Evolutionary conservation across 2,888 invertebrate species (phyloP), one percentile per base, ranked within the genome.

Genomic region (Drosophila mercatorum): DNA sequence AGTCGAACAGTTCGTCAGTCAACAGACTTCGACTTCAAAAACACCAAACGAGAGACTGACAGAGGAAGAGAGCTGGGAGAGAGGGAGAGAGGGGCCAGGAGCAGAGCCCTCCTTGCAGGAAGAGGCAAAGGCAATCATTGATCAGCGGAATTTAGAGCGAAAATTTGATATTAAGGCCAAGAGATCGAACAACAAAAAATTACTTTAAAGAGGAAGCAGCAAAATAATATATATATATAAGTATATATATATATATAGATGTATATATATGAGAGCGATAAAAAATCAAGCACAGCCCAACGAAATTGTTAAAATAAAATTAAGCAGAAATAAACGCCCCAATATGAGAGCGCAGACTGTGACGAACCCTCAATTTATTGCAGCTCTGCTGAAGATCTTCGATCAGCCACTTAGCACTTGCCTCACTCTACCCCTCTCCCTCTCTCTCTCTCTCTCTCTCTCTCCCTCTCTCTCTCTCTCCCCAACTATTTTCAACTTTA

Each of bases 91-190:
- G 26, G 0, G 7, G 57, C 11, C 60, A 55, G 57, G 57, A 51
- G 47, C 47, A 62, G 57, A 62, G 64, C 46, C 60, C 61, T 61
- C 62, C 70, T 73, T 72, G 49, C 49, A 75, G 75, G 66, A 75
- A 72, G 61, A 77, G 34, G 43, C 31, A 14, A 87, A 83, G 89
- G 91, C 91, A 89, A 90, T 91, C 90, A 89, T 84, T 89, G 90
- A 90, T 89, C 90, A 87, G 77, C 72, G 90, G 91, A 89, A 89
- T 89, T 89, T 84, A 81, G 84, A 88, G 90, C 88, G 89, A 89
- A 88, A 88, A 86, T 87, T 89, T 85, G 80, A 85, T 85, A 85
- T 85, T 85, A 89, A 85, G 90, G 83, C 89, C 88, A 80, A 75
- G 61, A 77, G 76, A 62, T 52, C 62, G 58, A 64, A 63, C 59